phyloP scores from a whole-genome alignment of 2,113 vertebrate genomes.

The Labrus mixtus region DNA sequence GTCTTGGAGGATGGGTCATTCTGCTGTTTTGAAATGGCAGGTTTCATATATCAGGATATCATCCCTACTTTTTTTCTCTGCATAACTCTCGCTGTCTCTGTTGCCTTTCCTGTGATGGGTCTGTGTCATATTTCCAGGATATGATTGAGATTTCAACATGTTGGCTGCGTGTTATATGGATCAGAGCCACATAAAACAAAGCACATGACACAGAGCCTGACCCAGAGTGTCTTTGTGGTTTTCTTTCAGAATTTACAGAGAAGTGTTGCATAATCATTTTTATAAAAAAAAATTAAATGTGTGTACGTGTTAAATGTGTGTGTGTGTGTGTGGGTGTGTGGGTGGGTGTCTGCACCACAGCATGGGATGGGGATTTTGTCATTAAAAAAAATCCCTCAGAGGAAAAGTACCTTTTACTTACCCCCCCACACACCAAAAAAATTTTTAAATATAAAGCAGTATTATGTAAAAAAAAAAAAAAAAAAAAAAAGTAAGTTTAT shows the following conservation, averaged over 20 bases:
- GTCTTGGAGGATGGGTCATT: no score
- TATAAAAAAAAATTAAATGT: background rate
- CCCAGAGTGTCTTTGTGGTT: background rate
- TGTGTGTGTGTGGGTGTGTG: no score
- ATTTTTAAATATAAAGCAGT: no score
- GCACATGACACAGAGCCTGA: background rate
- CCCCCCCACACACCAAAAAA: no score
- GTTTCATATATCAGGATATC: background rate
- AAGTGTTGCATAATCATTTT: conserved; percentile 27
- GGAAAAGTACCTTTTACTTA: no score
- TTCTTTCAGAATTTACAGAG: conserved; percentile 23
- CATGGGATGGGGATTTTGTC: no score
- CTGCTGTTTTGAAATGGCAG: background rate
- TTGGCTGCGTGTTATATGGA: conserved; percentile 35
- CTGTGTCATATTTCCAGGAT: conserved; percentile 60
- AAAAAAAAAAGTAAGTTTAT: no score
- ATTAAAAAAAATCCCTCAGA: background rate
- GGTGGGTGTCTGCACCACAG: no score
- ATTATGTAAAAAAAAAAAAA: no score
- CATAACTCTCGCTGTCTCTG: conserved; percentile 7
- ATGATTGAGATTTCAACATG: conserved; percentile 66
- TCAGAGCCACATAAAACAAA: background rate
- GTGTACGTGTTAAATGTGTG: no score
- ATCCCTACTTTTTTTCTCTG: background rate
- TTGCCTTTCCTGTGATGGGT: conserved; percentile 53